Evolutionary conservation across 2,888 invertebrate species (phyloP), one percentile per base, ranked within the genome.

Genomic region (Agonopterix arenella): DNA sequence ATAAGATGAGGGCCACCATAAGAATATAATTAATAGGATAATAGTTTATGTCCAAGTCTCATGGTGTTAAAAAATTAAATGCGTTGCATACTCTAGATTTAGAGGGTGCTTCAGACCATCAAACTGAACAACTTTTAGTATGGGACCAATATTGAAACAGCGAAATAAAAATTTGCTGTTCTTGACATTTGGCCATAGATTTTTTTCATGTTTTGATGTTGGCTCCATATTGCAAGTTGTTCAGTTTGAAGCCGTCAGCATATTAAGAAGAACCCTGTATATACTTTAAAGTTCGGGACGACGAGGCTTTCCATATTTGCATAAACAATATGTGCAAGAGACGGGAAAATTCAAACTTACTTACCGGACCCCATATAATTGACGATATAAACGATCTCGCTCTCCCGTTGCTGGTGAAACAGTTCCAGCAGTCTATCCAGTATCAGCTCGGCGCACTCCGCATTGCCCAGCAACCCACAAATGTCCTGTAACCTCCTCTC

Each of bases 371-470:
- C 70, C 61, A 92, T 84, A 73, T 88, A 89, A 68, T 93, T 94
- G 48, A 93, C 73, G 45, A 93, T 64, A 49, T 91, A 80, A 5
- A 89, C 89, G 3, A 92, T 80, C 77, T 95, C 95, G 55, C 90
- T 74, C 16, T 88, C 82, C 7, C 82, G 67, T 36, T 89, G 80
- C 53, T 86, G 83, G 1, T 77, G 64, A 59, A 93, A 90, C 49
- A 91, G 66, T 44, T 93, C 92, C 18, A 93, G 70, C 50, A 95
- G 83, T 50, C 84, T 84, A 70, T 95, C 93, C 9, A 91, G 84
- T 41, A 95, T 66, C 28, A 93, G 76, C 57, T 90, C 86, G 0
- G 88, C 76, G 48, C 91, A 88, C 46, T 90, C 90, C 3, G 90
- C 84, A 46, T 76, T 73, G 9, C 92, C 92, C 36, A 95, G 71